A percentile compares a stretch with the other conserved stretches of the same genome.
phyloP scores from a whole-genome alignment of 2,113 vertebrate species.

The Acrocephalus kingi region DNA sequence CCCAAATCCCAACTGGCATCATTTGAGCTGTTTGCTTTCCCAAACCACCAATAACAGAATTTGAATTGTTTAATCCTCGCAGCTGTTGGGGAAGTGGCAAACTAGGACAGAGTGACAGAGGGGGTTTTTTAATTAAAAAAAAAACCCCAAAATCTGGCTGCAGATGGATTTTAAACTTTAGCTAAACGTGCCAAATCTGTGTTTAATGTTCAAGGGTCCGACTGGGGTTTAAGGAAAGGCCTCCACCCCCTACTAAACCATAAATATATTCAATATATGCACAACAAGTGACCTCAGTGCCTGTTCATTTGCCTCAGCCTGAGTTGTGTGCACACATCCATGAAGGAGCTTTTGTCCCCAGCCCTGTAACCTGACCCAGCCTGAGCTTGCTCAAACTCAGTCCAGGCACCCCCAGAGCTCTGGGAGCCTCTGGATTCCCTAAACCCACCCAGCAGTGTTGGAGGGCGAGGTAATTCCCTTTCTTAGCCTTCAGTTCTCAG shows the following conservation, averaged over 20 bases:
- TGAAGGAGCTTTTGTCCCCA: background rate
- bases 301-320: background rate
- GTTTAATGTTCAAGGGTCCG: background rate
- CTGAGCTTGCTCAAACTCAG: background rate
- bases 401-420: background rate
- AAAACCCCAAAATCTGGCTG: background rate
- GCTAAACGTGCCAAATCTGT: background rate
- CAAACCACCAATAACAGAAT: background rate
- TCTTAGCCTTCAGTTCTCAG: background rate
- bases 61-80: background rate
- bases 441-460: background rate
- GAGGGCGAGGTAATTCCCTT: background rate
- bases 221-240: background rate
- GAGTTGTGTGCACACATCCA: rapidly evolving
- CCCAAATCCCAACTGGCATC: background rate
- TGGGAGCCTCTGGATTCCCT: background rate
- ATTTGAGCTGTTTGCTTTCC: background rate
- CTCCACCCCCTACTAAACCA: too few relatives aligned
- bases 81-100: background rate
- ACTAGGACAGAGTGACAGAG: background rate
- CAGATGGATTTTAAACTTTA: background rate
- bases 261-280: background rate
- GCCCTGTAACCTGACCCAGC: background rate
- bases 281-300: background rate
- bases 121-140: background rate